A percentile compares a stretch with the other conserved stretches of the same genome.
These are phyloP conservation scores for Genyomyrus donnyi DNA, from an alignment of 2,113 vertebrate genomes.

Conservation along the genomic window DNA sequence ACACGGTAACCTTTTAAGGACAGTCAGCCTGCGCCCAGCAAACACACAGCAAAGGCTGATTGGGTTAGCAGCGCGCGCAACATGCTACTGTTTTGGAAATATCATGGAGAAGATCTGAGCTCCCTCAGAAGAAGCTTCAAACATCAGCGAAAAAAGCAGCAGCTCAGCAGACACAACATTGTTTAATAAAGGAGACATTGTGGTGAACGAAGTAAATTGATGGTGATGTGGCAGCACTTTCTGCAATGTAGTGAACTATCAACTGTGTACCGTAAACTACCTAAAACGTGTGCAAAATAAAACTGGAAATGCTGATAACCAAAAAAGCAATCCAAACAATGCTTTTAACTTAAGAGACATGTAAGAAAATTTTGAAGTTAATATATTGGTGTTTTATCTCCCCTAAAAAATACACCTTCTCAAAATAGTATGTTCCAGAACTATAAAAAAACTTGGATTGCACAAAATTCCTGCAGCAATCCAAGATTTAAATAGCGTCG, in stretches of 20 bases:
- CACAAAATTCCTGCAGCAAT: not conserved
- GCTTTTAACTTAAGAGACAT: not conserved
- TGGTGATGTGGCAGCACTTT: not conserved
- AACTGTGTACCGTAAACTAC: not conserved
- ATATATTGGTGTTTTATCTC: not conserved
- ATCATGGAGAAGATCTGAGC: not conserved
- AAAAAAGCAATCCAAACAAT: not conserved
- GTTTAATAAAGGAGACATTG: not conserved
- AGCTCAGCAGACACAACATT: not conserved
- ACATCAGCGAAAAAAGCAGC: not conserved
- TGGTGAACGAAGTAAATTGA: not conserved
- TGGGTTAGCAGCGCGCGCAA: no score
- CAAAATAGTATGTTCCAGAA: not conserved
- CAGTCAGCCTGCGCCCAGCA: not conserved
- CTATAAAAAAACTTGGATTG: not conserved
- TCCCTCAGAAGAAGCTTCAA: not conserved
- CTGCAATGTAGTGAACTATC: not conserved
- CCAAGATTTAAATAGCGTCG: not conserved
- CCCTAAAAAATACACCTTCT: not conserved
- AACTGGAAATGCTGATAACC: no score
- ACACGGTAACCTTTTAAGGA: not conserved
- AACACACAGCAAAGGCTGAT: not conserved
- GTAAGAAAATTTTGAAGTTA: not conserved
- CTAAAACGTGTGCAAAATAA: not conserved
- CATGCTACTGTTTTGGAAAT: no score